phyloP scores from a whole-genome alignment of 1,140 invertebrate genomes.

The Acromyrmex heyeri region DNA sequence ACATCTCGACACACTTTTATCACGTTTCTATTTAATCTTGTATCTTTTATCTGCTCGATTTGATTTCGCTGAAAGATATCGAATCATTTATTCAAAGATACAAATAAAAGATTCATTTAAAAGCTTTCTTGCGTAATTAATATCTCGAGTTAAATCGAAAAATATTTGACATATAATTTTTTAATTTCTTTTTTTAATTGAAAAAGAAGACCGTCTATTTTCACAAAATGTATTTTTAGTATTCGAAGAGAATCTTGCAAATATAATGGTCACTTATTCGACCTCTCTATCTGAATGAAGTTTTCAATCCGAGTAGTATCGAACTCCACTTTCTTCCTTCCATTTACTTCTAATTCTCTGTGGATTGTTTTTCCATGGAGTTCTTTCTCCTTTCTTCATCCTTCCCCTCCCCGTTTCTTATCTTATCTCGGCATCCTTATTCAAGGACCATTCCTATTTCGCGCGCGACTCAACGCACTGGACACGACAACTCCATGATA shows the following conservation, averaged over 20 bases:
- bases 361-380: neutral
- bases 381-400: neutral
- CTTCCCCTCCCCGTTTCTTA: constrained; percentile 35
- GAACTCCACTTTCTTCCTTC: constrained; percentile 51
- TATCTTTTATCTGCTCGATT: neutral
- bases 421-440: constrained; percentile 64
- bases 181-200: neutral
- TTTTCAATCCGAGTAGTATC: constrained; percentile 14
- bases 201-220: neutral
- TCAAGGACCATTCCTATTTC: constrained; percentile 64
- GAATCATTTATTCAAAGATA: constrained; percentile 16
- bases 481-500: constrained; percentile 83
- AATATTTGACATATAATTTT: neutral
- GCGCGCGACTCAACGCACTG: constrained; percentile 78
- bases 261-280: constrained; percentile 19
- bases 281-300: constrained; percentile 30
- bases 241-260: neutral
- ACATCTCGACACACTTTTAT: neutral
- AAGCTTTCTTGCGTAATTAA: constrained; percentile 3
- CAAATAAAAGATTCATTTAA: neutral
- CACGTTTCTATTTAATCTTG: constrained; percentile 23
- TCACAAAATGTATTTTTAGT: constrained; percentile 29
- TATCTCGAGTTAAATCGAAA: neutral
- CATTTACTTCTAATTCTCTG: neutral
- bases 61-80: neutral